Evolutionary conservation across 1,140 invertebrate genomes (phyloP), one percentile per base, ranked within the genome.

Genomic region (Drosophila nannoptera): DNA sequence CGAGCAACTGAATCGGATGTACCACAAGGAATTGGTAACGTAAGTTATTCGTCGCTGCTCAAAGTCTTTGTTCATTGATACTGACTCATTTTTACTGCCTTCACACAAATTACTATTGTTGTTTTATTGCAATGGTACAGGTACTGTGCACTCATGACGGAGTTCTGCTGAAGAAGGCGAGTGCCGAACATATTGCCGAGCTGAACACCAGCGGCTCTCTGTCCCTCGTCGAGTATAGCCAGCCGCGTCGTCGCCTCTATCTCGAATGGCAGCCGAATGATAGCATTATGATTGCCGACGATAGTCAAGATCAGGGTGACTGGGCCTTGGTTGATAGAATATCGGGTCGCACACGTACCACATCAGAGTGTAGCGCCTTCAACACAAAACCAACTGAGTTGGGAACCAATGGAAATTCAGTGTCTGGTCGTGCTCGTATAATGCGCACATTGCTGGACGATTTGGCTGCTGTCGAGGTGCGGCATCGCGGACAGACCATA

Each of bases 251-350:
- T 22, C 90, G 88, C 12, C 89, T 92, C 71, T 94, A 91, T 45
- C 92, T 96, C 38, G 95, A 96, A 90, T 96, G 95, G 95, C 93
- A 93, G 84, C 94, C 94, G 4, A 93, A 93, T 67, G 94, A 94
- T 82, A 91, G 94, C 52, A 92, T 93, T 42, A 92, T 95, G 45
- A 93, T 94, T 33, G 94, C 94, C 70, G 93, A 93, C 6, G 94
- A 95, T 74, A 92, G 93, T 45, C 93, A 94, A 82, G 94, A 95
- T 87, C 93, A 94, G 75, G 88, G 75, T 0, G 94, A 96, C 89
- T 96, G 95, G 95, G 94, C 94, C 3, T 90, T 96, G 40, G 94
- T 96, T 5, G 93, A 95, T 71, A 94, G 94, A 32, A 93, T 94
- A 70, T 92, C 92, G 75, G 91, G 91, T 72, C 87, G 90, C 50